These are phyloP conservation scores for Neoseiulus cucumeris DNA, from an alignment of 1,140 invertebrate species.

Conservation along the genomic window DNA sequence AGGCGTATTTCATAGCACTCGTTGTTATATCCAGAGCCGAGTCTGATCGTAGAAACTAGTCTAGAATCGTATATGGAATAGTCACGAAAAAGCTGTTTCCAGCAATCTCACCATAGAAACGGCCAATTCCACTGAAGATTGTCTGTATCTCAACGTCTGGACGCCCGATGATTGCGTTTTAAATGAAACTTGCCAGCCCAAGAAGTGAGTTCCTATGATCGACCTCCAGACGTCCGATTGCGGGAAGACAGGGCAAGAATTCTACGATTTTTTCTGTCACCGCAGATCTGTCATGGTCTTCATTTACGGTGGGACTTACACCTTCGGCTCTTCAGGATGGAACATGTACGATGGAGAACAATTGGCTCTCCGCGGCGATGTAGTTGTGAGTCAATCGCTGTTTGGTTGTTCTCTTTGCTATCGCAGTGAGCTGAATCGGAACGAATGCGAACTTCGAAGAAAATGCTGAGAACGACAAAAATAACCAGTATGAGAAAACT, in stretches of 20 bases:
- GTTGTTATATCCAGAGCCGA: too few species aligned
- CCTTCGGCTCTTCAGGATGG: conserved; percentile 2
- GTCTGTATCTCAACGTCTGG: background rate
- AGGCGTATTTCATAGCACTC: too few species aligned
- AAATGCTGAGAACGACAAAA: too few species aligned
- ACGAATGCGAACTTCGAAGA: too few species aligned
- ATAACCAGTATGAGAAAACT: too few species aligned
- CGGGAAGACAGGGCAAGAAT: too few species aligned
- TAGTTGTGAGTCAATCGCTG: background rate
- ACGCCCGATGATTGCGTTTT: background rate
- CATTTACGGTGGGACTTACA: conserved; percentile 6
- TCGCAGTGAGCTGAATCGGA: too few species aligned
- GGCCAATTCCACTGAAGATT: background rate
- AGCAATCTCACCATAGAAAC: background rate
- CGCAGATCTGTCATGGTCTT: conserved; percentile 2
- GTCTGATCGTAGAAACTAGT: too few species aligned
- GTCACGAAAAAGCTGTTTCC: background rate
- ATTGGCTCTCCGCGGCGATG: background rate
- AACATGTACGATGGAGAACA: conserved; percentile 1
- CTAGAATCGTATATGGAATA: too few species aligned
- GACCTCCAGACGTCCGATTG: too few species aligned
- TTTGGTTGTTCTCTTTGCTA: background rate
- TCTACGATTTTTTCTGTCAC: background rate
- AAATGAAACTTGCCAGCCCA: background rate
- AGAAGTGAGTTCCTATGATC: background rate